Percentiles rank a stretch among this genome's conserved stretches.
Evolutionary conservation across 2,113 vertebrate species (phyloP).

Genomic region (Jacana jacana): DNA sequence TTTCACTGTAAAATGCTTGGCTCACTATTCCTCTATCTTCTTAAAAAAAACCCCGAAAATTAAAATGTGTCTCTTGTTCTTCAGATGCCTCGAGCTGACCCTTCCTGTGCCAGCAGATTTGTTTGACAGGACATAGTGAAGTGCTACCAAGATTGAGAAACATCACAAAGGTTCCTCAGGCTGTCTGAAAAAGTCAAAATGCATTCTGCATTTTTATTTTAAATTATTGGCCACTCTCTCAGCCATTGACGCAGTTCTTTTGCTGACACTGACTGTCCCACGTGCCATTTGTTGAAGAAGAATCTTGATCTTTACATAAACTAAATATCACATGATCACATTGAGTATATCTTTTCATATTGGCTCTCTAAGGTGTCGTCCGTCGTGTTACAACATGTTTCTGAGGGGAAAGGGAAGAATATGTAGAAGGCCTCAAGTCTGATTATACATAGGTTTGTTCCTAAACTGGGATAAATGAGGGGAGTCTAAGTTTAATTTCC

Average conservation of each 20-base stretch:
- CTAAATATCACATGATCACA: fast-evolving
- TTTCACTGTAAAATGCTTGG: neutral
- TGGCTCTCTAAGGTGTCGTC: neutral
- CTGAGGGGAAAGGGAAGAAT: neutral
- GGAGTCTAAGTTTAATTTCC: neutral
- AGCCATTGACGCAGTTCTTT: neutral
- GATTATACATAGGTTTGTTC: neutral
- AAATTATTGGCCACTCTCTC: neutral
- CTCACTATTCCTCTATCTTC: neutral
- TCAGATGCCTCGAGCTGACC: neutral
- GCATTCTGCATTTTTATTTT: neutral
- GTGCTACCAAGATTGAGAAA: neutral
- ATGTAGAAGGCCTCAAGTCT: neutral
- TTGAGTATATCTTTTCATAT: neutral
- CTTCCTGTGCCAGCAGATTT: fast-evolving
- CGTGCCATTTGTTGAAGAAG: neutral
- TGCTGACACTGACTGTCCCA: neutral
- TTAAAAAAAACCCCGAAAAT: neutral
- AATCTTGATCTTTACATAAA: neutral
- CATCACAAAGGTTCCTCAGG: neutral
- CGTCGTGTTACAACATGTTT: neutral
- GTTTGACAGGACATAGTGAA: neutral
- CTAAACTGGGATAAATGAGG: neutral
- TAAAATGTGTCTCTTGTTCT: neutral
- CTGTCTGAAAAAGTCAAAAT: neutral